Evolutionary conservation across 2,888 invertebrate genomes (phyloP), one percentile per base, ranked within the genome.

Genomic region (Synergus itoensis): DNA sequence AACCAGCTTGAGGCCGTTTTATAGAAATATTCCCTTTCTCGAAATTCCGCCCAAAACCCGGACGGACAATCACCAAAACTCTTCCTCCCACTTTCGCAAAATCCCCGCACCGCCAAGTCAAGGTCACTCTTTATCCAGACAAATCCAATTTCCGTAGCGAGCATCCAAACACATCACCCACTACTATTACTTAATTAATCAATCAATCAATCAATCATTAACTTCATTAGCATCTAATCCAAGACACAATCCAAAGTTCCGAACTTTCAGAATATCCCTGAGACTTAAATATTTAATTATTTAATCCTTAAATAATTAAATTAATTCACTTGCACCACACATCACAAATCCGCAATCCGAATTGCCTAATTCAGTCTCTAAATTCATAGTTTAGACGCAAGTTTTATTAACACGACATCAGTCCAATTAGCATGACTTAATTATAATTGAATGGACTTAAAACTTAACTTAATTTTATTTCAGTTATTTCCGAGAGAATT

Each of bases 1-100:
- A 89, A 89, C 89, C 90, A 89, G 89, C 86, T 88, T 89, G 89
- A 89, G 88, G 90, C 89, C 89, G 89, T 89, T 86, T 84, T 77
- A 80, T 36, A 21, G 53, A 80, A 62, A 76, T 76, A 82, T 82
- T 78, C 67, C 64, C 43, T 16, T 45, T 77, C 36, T 76, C 76
- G 53, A 78, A 41, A 41, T 45, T 41, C 40, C 40, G 28, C 45
- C 12, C 43, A 16, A 45, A 48, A 62, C 16, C 28, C 28, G 36
- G 53, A 75, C 75, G 53, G 41, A 73, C 9, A 18, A 75, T n/a
- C 43, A 43, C 36, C 18, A 36, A 36, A 28, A 76, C 16, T 48
- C 60, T 43, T 48, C n/a, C 28, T 73, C 48, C 21, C 73, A 73
- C 73, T 41, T 21, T 43, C 3, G 4, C 8, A 45, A 48, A 48